Percentiles rank a stretch among this genome's conserved stretches.
These are phyloP conservation scores for Escarpia spicata DNA, from an alignment of 2,888 invertebrate genomes.

Conservation along the genomic window DNA sequence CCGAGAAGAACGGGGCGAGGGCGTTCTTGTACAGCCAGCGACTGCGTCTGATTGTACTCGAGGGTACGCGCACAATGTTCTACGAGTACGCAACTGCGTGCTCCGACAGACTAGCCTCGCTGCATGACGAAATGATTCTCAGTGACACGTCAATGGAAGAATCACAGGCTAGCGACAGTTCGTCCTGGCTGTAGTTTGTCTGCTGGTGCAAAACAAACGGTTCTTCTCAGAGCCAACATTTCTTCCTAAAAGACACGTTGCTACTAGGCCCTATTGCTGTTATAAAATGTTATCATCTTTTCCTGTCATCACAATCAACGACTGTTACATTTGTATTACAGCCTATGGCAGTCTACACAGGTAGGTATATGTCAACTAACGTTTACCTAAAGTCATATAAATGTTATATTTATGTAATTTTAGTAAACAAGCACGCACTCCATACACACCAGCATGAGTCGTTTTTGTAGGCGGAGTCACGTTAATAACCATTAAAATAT, in stretches of 20 bases:
- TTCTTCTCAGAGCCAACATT: conserved; percentile 9
- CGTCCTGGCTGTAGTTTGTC: background rate
- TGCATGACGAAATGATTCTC: background rate
- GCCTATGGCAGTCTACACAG: no score
- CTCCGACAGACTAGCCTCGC: background rate
- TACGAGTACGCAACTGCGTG: background rate
- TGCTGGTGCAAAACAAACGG: background rate
- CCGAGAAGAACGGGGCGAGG: background rate
- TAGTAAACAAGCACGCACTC: no score
- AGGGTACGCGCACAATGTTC: background rate
- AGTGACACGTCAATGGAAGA: background rate
- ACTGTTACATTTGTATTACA: no score
- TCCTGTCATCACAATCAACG: background rate
- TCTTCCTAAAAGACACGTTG: background rate
- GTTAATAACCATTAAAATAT: no score
- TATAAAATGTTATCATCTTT: background rate
- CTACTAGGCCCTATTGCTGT: background rate
- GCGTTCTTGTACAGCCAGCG: conserved; percentile 1
- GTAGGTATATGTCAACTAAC: no score
- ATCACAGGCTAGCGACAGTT: background rate
- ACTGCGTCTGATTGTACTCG: conserved; percentile 11
- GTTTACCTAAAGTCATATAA: no score
- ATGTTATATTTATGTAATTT: no score
- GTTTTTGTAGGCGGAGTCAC: no score
- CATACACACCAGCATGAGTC: no score